Base-by-base conservation (phyloP, 2,797 vertebrate genomes). In the Hippopotamyrus pictus region DNA sequence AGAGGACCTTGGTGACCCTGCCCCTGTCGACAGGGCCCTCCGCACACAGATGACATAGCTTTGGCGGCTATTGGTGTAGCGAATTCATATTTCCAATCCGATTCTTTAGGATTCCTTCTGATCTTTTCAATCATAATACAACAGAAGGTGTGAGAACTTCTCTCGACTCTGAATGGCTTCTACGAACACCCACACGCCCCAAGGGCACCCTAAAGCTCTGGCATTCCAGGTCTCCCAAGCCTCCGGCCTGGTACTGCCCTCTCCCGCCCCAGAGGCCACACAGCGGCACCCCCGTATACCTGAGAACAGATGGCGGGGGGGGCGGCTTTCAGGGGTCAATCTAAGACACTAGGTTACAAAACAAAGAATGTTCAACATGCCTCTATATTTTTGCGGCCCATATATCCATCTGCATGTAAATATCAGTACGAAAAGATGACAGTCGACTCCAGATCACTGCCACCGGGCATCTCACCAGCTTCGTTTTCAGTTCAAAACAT, bases 151-250 rank as follows among this genome's bases (percentile, higher is more conserved):
- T 11, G 17, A 5, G 14, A 8, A 54, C 50, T 17, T n/a, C 33
- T 22, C 59, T 44, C 57, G 59, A 22, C 37, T 37, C 86, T 37
- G 11, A 44, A 46, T 22, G 11, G 57, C 29, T 57, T 4, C 62
- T 17, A 25, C 22, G 53, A 53, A 62, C 3, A 29, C 48, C 86
- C 87, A 82, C 46, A 46, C 9, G 84, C 88, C 88, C 89, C 54
- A 59, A 83, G 22, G 88, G 37, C 59, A 87, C 92, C 92, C 87
- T 88, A 89, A 46, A 33, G 85, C 90, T 65, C 79, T 22, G 91
- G 91, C 91, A 92, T 93, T 90, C 90, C 94, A 95, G 95, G 95
- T 95, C 93, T 92, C 92, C 91, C 92, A 94, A 93, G 25, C 14
- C 37, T 5, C 33, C 37, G 5, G 17, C 37, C 29, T 5, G 29